Evolutionary conservation across 2,797 vertebrate genomes (phyloP), one percentile per base, ranked within the genome.

Genomic region (Chaunax sp.): DNA sequence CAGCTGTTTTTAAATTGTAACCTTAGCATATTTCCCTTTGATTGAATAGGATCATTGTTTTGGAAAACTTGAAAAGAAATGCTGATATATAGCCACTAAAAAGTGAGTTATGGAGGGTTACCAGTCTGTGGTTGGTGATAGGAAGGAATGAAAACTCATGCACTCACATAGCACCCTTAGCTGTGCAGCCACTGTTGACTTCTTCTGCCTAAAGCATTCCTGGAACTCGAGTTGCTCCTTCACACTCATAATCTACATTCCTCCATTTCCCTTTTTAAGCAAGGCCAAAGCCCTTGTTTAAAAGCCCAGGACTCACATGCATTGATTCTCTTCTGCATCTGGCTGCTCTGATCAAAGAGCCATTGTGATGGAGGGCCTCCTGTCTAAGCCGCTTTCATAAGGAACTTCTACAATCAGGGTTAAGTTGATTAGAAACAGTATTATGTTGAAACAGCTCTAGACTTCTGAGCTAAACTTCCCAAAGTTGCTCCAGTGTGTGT

Each of bases 401-500:
- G 75, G 47, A 67, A 62, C 85, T 64, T 83, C 69, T 60, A 62
- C 75, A 74, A 66, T 68, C 73, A 69, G 50, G 57, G 18, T 2
- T 81, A 79, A 86, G 84, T 83, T 85, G 87, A 90, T 87, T 82
- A 85, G 76, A 83, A 90, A 90, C 86, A 88, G 83, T 71, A 43
- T 66, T 81, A 40, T 46, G 61, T 83, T 57, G 62, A 78, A 84
- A 80, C 76, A 69, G 52, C 70, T 72, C 61, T 69, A 80, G 77
- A 87, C 88, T 91, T 71, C 54, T 1, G 22, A 81, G 76, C 62
- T 60, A 57, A 77, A 84, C 52, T 73, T 75, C 23, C 58, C 26
- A 78, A 90, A 88, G 83, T 85, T 45, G 33, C 60, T 64, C 75
- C 65, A 35, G 79, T 73, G 69, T 78, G 72, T 78, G 78, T 87